These are phyloP conservation scores for Arrhamphus sclerolepis DNA, from an alignment of 2,797 vertebrate genomes.

Conservation along the genomic window DNA sequence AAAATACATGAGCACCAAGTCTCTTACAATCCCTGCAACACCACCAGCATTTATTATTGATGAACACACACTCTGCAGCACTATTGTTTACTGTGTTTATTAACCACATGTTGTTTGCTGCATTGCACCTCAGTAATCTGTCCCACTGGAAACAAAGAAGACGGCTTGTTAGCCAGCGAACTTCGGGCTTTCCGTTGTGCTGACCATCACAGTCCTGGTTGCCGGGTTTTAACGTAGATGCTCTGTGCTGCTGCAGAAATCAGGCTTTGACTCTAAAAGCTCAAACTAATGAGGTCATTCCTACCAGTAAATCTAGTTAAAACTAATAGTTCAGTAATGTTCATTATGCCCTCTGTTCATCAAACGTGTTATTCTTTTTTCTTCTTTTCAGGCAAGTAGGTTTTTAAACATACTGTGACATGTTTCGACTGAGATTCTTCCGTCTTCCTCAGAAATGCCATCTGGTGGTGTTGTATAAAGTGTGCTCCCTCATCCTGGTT, in stretches of 20 bases:
- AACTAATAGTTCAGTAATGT: too few species aligned
- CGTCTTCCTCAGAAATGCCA: too few species aligned
- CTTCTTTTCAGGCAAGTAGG: too few species aligned
- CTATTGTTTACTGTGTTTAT: slow-evolving; percentile 27
- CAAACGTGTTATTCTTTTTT: too few species aligned
- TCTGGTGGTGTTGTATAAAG: too few species aligned
- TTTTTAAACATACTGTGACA: too few species aligned
- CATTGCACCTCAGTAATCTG: slow-evolving; percentile 47
- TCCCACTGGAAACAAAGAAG: slow-evolving; percentile 28
- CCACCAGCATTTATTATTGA: slow-evolving; percentile 53
- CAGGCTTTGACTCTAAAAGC: neutral
- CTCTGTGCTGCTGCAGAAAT: too few species aligned
- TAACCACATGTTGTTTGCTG: slow-evolving; percentile 53
- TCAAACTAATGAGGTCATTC: neutral
- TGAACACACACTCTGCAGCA: slow-evolving; percentile 30
- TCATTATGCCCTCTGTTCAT: too few species aligned
- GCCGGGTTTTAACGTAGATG: slow-evolving; percentile 11
- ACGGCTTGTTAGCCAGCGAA: slow-evolving; percentile 2
- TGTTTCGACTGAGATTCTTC: too few species aligned
- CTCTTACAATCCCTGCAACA: slow-evolving; percentile 54
- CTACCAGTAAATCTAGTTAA: too few species aligned
- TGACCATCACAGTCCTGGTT: slow-evolving; percentile 4
- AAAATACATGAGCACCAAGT: slow-evolving; percentile 63
- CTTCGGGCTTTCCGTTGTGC: neutral
- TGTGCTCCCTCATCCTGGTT: too few species aligned